Base-by-base conservation (phyloP, 2,113 vertebrate species). In the Dolichotis patagonum region DNA sequence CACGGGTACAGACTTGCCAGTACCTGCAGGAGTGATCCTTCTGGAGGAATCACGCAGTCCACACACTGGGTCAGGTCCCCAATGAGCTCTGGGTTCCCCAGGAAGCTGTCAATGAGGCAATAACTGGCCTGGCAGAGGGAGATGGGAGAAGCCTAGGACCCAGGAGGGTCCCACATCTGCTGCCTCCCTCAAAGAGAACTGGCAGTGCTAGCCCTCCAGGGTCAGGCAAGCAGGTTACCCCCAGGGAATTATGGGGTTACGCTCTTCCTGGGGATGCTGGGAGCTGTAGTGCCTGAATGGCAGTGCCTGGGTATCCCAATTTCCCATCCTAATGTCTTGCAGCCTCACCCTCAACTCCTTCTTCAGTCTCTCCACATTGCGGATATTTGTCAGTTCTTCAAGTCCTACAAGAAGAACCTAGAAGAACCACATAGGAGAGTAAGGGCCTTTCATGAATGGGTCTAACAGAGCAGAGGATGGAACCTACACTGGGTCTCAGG, bases 311-410 rank as follows among this genome's bases (percentile, higher is more conserved):
- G 58, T 10, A 67, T 22, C 49, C 73, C 75, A 7, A 91, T 22
- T 85, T 62, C 60, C 75, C 69, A 58, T 13, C 17, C 0, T 60
- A 38, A 13, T 3, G 5, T 30, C 28, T 65, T 5, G 17, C 9
- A 49, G 56, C 69, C 98, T 98, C 95, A 99, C 98, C 97, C 98
- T 98, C 85, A 99, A 88, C 75, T 99, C 99, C 96, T 99, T 99
- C 98, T 99, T 99, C 63, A 99, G 97, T 80, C 99, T 98, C 98
- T 99, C 99, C 24, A 99, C 98, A 0, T 99, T 99, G 67, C 99
- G 99, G 80, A 98, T 96, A 35, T 98, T 99, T 3, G 97, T 97
- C 96, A 99, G 94, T 96, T 99, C 99, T 28, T 99, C 99, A 92
- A 99, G 98, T 30, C 99, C 99, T 95, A 99, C 97, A 62, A 99